Base-by-base conservation (phyloP, 2,888 invertebrate species). In the Xiphydria camelus region DNA sequence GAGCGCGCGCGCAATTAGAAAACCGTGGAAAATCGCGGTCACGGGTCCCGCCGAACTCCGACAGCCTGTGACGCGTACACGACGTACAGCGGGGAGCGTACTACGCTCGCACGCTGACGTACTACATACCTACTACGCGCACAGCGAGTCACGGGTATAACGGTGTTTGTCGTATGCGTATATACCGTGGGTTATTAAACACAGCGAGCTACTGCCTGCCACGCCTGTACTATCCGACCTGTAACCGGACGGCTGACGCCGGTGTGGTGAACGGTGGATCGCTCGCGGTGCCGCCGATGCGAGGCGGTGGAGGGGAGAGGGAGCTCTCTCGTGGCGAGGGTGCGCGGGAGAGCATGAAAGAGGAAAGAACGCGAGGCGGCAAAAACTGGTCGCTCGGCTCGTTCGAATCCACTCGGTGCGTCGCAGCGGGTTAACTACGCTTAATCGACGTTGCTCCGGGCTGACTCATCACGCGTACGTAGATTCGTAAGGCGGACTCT, bases 351-450 rank as follows among this genome's bases (percentile, higher is more conserved):
- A n/a, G n/a, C n/a, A n/a, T n/a, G n/a, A n/a, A n/a, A n/a, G n/a
- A n/a, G n/a, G n/a, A n/a, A n/a, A n/a, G n/a, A n/a, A n/a, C n/a
- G n/a, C n/a, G n/a, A n/a, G 23, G 23, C 7, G 23, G 23, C 7
- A 23, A 23, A 23, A 23, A 23, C 23, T 23, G 23, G 23, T 23
- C 23, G 23, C 7, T 23, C 23, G 23, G 6, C n/a, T 23, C 23
- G 6, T 23, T 23, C n/a, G 6, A 6, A 7, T 23, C 23, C n/a
- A 7, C 23, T 23, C n/a, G 23, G n/a, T n/a, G n/a, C n/a, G n/a
- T n/a, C n/a, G n/a, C n/a, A n/a, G n/a, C 38, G 32, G 41, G 50
- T 57, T 50, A 54, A 52, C 50, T 38, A 35, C 34, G 36, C 37
- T 47, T 55, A 48, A 53, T 48, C 43, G 40, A 18, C 17, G 9